Base-by-base conservation (phyloP, 1,140 invertebrate genomes). In the Delia radicum region DNA sequence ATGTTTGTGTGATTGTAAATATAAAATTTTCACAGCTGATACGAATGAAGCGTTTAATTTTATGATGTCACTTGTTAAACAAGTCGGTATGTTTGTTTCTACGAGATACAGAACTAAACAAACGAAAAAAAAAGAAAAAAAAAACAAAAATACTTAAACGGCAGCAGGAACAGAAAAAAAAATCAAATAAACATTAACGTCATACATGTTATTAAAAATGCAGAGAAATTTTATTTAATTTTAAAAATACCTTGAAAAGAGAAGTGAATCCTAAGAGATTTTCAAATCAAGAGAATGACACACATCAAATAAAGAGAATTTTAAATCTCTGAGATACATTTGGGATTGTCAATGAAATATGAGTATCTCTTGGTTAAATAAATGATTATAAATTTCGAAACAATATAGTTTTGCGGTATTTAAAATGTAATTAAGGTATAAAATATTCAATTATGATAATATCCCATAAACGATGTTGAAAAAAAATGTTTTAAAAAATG, bases 51-150 rank as follows among this genome's bases (percentile, higher is more conserved):
- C 65, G 65, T 69, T 69, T 69, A 69, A 69, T 69, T 69, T 69
- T 69, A 69, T 69, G 65, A 69, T 69, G 65, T 69, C 65, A 69
- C 65, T 69, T 69, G 65, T 69, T 69, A 69, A 69, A 69, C 65
- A 69, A 69, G 29, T 69, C 65, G 48, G n/a, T 21, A 24, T 55
- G n/a, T n/a, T n/a, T n/a, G n/a, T n/a, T n/a, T n/a, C n/a, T n/a
- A 67, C 27, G 5, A 67, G 15, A 29, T 26, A 67, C 1, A 33
- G 13, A 37, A 37, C 67, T 27, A 71, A 72, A 72, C 69, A 42
- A 73, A 55, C 48, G 28, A 8, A n/a, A 73, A 13, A 8, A 18
- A 48, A 24, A 73, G 24, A 1, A 46, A 46, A 48, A 48, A 73
- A 26, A 27, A 18, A 73, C 18, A 73, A 73, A 73, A 48, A 48